A percentile compares a stretch with the other conserved stretches of the same genome.
These are phyloP conservation scores for Scaptomyza montana DNA, from an alignment of 1,140 invertebrate species.

Conservation along the genomic window DNA sequence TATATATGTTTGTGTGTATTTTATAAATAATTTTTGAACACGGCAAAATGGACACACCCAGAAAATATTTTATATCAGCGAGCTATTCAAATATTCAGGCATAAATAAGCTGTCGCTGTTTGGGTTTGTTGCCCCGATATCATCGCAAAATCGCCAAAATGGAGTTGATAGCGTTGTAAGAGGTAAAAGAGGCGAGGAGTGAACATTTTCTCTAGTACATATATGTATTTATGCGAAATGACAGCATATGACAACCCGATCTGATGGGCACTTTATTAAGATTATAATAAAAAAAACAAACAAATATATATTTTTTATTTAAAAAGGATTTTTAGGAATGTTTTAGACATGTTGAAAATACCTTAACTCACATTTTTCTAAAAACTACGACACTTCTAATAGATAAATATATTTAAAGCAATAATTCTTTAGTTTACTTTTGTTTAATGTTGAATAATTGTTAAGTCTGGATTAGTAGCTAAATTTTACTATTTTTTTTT, in stretches of 20 bases:
- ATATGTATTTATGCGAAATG: neutral
- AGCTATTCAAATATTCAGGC: conserved; percentile 28
- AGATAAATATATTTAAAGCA: too few relatives aligned
- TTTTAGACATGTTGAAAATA: too few relatives aligned
- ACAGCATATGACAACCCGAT: conserved; percentile 31
- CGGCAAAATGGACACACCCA: conserved; percentile 61
- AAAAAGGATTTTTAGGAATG: too few relatives aligned
- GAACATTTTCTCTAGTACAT: neutral
- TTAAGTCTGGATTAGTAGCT: too few relatives aligned
- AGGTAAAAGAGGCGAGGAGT: neutral
- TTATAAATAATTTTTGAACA: conserved; percentile 73
- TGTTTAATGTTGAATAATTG: too few relatives aligned
- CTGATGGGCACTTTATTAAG: conserved; percentile 46
- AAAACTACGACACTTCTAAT: too few relatives aligned
- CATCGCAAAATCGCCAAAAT: conserved; percentile 28
- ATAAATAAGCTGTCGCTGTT: conserved; percentile 21
- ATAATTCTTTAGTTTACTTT: too few relatives aligned
- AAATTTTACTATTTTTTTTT: too few relatives aligned
- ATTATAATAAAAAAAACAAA: conserved; percentile 20
- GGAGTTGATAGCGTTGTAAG: conserved; percentile 11
- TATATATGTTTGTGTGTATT: conserved; percentile 51
- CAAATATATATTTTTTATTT: neutral
- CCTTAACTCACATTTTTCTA: too few relatives aligned
- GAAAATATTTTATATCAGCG: conserved; percentile 12
- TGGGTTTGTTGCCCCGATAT: conserved; percentile 13